Base-by-base conservation (phyloP, 2,888 invertebrate genomes). In the Drosophila robusta region DNA sequence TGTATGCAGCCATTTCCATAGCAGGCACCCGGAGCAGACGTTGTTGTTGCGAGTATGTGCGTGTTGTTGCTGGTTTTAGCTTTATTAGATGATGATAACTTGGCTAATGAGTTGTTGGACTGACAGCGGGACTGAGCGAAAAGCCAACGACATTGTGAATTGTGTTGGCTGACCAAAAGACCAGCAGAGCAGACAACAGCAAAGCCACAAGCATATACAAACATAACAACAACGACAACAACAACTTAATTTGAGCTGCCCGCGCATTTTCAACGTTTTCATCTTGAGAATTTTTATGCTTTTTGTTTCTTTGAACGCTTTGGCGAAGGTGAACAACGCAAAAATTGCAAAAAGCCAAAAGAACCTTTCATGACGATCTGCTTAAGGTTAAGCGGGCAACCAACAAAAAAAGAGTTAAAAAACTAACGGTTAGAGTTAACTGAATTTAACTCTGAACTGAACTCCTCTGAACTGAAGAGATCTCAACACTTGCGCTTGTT, bases 61-160 rank as follows among this genome's bases (percentile, higher is more conserved):
- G 68, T 64, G 78, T 63, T 70, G 67, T 41, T 64, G 63, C 14
- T 56, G 34, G 11, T 62, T 38, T 50, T 64, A 46, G 72, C 75
- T 87, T 84, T 80, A 87, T 87, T 78, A 85, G 87, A 73, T 87
- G 80, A 82, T 87, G 82, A 85, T 85, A 85, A 80, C 85, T 75
- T 85, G 82, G 82, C 85, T 85, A 85, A 85, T 87, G 87, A 87
- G 87, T 73, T 84, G 84, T 45, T 68, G 63, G 46, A 62, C 75
- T 65, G 75, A 60, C 70, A 49, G 77, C 65, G 60, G 62, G 50
- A 70, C 86, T 69, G 70, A 64, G 75, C 70, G 75, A 70, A 66
- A 73, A 72, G 78, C 73, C 70, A 67, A 82, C 67, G 83, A 78
- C 83, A 80, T 71, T 77, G 75, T 78, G 44, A 60, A 52, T 70